Evolutionary conservation across 2,888 invertebrate species (phyloP).

Genomic region (Diarsia rubi): DNA sequence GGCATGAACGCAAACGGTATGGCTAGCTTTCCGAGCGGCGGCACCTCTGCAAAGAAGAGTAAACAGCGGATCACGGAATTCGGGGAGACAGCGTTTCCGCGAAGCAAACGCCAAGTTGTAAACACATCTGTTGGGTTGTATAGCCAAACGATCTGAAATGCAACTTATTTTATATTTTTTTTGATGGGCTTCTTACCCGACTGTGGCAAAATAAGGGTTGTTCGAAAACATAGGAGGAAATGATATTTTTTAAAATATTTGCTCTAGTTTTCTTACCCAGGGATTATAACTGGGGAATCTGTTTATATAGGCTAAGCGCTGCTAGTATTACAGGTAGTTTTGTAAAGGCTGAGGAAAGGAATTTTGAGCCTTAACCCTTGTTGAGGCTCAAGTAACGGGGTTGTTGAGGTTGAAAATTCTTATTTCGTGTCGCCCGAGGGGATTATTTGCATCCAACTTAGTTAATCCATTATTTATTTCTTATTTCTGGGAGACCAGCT

Average conservation of each 20-base stretch:
- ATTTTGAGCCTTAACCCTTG: too few relatives aligned
- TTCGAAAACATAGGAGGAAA: too few relatives aligned
- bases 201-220: too few relatives aligned
- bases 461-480: not conserved
- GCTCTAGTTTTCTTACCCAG: not conserved
- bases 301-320: not conserved
- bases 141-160: slow-evolving; percentile 84
- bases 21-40: slow-evolving; percentile 84
- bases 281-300: not conserved
- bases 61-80: slow-evolving; percentile 82
- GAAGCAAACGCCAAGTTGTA: slow-evolving; percentile 86
- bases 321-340: not conserved
- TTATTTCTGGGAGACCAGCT: not conserved
- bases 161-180: not conserved
- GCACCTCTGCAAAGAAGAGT: slow-evolving; percentile 86
- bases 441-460: not conserved
- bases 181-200: not conserved
- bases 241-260: not conserved
- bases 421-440: not conserved
- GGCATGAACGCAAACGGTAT: slow-evolving; percentile 88
- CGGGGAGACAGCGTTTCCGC: slow-evolving; percentile 77
- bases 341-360: not conserved
- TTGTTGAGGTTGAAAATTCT: too few relatives aligned
- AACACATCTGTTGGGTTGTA: slow-evolving; percentile 87
- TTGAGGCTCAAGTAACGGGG: too few relatives aligned